Percentiles rank a stretch among this genome's conserved stretches.
Evolutionary conservation across 2,797 vertebrate species (phyloP).

Genomic region (Zonotrichia albicollis): DNA sequence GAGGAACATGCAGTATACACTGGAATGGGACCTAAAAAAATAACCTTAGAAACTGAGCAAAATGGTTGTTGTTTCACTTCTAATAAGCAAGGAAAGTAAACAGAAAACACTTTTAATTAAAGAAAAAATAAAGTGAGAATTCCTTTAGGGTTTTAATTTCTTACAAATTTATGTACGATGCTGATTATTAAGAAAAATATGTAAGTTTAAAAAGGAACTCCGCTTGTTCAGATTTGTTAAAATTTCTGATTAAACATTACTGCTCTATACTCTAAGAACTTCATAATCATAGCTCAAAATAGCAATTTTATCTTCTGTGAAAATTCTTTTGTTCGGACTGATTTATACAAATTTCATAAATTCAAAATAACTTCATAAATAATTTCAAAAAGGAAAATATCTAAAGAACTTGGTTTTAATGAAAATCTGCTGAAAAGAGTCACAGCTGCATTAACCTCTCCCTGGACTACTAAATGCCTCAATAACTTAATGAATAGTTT

Average conservation of each 20-base stretch:
- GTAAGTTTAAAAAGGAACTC: background rate
- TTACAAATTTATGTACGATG: background rate
- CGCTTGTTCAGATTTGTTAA: background rate
- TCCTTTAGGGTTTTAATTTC: background rate
- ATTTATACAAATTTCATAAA: background rate
- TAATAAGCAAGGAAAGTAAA: background rate
- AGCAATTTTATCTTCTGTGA: background rate
- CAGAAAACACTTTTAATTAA: background rate
- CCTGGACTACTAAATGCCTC: background rate
- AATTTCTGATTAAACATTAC: background rate
- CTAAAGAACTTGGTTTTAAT: background rate
- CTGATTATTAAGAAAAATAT: background rate
- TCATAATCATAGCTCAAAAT: background rate
- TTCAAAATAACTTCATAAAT: background rate
- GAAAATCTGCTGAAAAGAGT: background rate
- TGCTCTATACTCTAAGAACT: background rate
- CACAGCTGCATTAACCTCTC: constrained; percentile 10
- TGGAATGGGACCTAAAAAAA: background rate
- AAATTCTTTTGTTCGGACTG: background rate
- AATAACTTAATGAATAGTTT: background rate
- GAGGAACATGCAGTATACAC: background rate
- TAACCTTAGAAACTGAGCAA: background rate
- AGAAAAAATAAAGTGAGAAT: background rate
- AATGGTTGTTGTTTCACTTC: background rate
- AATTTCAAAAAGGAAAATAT: background rate